A percentile compares a stretch with the other conserved stretches of the same genome.
These are phyloP conservation scores for Meiosimyza platycephala DNA, from an alignment of 2,888 invertebrate genomes.

Conservation along the genomic window DNA sequence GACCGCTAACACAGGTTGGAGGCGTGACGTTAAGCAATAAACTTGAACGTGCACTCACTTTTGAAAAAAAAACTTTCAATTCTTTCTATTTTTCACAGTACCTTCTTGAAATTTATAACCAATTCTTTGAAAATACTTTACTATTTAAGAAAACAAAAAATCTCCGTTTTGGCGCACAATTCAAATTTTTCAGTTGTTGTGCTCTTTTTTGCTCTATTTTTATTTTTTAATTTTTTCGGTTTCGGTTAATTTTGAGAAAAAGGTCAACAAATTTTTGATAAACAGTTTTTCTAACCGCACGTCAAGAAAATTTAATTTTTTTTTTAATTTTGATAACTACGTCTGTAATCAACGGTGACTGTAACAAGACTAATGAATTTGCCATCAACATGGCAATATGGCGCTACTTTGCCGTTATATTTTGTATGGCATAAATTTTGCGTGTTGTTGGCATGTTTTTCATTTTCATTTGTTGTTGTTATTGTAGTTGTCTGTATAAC, in stretches of 20 bases:
- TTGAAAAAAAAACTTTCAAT: background rate
- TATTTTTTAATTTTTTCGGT: background rate
- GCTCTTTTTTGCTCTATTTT: background rate
- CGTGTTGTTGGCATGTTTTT: no score
- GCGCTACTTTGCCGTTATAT: slow-evolving; percentile 44
- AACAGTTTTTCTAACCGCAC: background rate
- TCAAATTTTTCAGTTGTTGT: slow-evolving; percentile 13
- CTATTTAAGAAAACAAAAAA: background rate
- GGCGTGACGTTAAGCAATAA: background rate
- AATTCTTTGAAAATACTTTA: background rate
- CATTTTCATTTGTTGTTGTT: slow-evolving; percentile 22
- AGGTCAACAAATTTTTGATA: no score
- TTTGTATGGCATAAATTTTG: slow-evolving; percentile 29
- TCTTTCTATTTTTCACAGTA: no score
- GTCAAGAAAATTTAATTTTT: slow-evolving; percentile 4
- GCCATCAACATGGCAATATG: slow-evolving; percentile 50
- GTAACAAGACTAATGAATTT: slow-evolving; percentile 65
- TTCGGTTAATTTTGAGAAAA: no score
- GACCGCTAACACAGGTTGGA: slow-evolving; percentile 45
- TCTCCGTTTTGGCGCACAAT: slow-evolving; percentile 15
- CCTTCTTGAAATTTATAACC: no score
- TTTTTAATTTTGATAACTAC: slow-evolving; percentile 49
- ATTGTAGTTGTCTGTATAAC: slow-evolving; percentile 29
- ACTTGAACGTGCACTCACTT: background rate
- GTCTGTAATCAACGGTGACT: slow-evolving; percentile 66